phyloP scores from a whole-genome alignment of 2,797 vertebrate genomes.

The Sternotherus odoratus region DNA sequence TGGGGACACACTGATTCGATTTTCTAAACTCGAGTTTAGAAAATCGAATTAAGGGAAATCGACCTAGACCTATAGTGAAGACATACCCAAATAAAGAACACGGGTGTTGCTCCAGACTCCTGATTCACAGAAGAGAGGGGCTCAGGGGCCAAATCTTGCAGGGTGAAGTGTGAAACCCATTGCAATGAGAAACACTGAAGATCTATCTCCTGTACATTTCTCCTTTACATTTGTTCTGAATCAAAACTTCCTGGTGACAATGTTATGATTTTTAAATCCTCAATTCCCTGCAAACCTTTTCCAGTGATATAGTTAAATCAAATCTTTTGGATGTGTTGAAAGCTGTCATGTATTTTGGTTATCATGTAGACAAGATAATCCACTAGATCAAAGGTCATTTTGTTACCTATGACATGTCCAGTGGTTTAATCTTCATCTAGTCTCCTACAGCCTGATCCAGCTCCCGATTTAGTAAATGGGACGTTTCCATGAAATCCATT shows the following conservation, averaged over 20 bases:
- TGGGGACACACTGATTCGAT: too few species aligned
- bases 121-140: too few species aligned
- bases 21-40: too few species aligned
- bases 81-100: too few species aligned
- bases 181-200: not conserved
- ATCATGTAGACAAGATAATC: not conserved
- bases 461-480: not conserved
- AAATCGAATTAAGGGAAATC: too few species aligned
- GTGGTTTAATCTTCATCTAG: not conserved
- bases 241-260: not conserved
- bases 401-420: not conserved
- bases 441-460: not conserved
- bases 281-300: not conserved
- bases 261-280: not conserved
- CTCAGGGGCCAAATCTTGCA: too few species aligned
- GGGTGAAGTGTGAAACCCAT: too few species aligned
- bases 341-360: fast-evolving
- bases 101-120: too few species aligned
- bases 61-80: too few species aligned
- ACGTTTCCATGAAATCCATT: not conserved
- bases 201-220: not conserved
- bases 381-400: not conserved
- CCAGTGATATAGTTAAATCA: not conserved
- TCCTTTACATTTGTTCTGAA: not conserved
- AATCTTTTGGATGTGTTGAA: not conserved